These are phyloP conservation scores for Gadopsis marmoratus DNA, from an alignment of 2,797 vertebrate species.

Conservation along the genomic window DNA sequence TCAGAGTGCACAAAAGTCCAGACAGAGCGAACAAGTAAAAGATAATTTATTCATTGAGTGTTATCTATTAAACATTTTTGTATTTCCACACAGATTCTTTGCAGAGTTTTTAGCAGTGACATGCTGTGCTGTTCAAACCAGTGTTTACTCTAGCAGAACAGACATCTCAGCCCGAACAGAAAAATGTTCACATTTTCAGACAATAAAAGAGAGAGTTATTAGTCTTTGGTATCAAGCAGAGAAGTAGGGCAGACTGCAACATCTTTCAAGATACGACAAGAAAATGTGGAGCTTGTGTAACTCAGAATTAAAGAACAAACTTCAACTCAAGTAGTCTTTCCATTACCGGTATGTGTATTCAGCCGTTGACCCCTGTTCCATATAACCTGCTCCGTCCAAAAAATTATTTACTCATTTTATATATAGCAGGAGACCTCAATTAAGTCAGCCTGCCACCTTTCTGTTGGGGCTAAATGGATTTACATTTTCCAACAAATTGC, in stretches of 20 bases:
- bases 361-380: constrained; percentile 60
- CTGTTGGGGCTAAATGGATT: constrained; percentile 80
- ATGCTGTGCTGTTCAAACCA: constrained; percentile 40
- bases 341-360: constrained; percentile 53
- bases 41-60: constrained; percentile 36
- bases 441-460: constrained; percentile 77
- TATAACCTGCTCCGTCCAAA: constrained; percentile 67
- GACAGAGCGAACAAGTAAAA: neutral
- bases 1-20: too few relatives aligned
- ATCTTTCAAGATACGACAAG: constrained; percentile 49
- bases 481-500: constrained; percentile 77
- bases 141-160: constrained; percentile 59
- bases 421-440: constrained; percentile 79
- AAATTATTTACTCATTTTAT: constrained; percentile 79
- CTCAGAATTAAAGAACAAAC: constrained; percentile 39
- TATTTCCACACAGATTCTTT: constrained; percentile 40
- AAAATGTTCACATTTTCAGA: constrained; percentile 38
- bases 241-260: constrained; percentile 33
- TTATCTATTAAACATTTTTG: constrained; percentile 42
- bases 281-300: constrained; percentile 31
- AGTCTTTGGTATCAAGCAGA: constrained; percentile 48
- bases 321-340: constrained; percentile 61
- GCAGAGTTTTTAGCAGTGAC: constrained; percentile 24
- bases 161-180: constrained; percentile 43
- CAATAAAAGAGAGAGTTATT: constrained; percentile 40